These are phyloP conservation scores for Pygmarrhopalites habei DNA, from an alignment of 1,140 invertebrate genomes.

Conservation along the genomic window DNA sequence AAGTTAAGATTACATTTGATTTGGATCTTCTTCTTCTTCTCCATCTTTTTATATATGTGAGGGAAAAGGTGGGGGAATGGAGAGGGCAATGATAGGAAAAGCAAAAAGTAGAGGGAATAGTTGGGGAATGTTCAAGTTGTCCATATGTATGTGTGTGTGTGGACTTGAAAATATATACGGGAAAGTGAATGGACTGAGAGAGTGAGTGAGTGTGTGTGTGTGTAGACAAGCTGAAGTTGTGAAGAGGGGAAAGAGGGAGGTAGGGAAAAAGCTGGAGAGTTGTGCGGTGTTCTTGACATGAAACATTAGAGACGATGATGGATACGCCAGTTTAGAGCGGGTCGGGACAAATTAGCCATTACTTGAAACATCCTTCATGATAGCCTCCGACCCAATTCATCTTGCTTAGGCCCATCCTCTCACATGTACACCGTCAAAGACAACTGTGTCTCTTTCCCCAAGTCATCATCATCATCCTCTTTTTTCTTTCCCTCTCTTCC, in stretches of 20 bases:
- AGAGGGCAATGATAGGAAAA: too few relatives aligned
- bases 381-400: conserved; percentile 28
- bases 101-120: neutral
- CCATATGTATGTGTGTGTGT: too few relatives aligned
- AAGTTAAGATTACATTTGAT: too few relatives aligned
- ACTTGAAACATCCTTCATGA: conserved; percentile 31
- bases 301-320: conserved; percentile 34
- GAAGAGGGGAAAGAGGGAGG: conserved; percentile 8
- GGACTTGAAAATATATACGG: too few relatives aligned
- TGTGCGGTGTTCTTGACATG: conserved; percentile 30
- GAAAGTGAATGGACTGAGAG: neutral
- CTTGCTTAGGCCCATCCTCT: conserved; percentile 35
- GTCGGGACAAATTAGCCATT: conserved; percentile 33
- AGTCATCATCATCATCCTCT: conserved; percentile 18
- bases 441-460: conserved; percentile 28
- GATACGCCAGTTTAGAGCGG: conserved; percentile 29
- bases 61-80: too few relatives aligned
- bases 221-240: neutral
- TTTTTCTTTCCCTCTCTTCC: neutral
- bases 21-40: too few relatives aligned
- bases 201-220: neutral
- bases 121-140: neutral
- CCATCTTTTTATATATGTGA: too few relatives aligned
- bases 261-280: neutral
- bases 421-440: conserved; percentile 35